These are phyloP conservation scores for Chrysogorgia sp. DNA, from an alignment of 92 coral and sea anemone species.

Conservation along the genomic window DNA sequence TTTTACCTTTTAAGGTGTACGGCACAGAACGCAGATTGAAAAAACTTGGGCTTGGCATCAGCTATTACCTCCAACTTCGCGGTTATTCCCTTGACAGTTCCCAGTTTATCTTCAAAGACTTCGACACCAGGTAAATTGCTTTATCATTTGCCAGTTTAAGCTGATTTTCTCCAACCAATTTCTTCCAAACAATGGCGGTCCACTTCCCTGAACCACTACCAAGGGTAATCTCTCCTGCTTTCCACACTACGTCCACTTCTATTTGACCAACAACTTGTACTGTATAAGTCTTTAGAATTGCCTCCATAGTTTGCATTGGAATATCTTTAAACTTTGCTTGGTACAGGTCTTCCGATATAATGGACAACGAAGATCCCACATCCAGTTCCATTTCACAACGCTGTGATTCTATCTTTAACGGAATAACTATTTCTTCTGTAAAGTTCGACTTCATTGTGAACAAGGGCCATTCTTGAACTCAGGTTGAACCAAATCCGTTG, in stretches of 20 bases:
- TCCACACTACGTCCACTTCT: not conserved
- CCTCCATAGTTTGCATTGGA: too few relatives aligned
- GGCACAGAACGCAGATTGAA: slow-evolving; percentile 46
- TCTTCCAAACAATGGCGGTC: slow-evolving; percentile 61
- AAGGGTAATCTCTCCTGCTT: slow-evolving; percentile 39
- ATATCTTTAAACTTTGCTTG: too few relatives aligned
- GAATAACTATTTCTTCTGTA: too few relatives aligned
- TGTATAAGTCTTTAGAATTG: too few relatives aligned
- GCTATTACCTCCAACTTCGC: slow-evolving; percentile 30
- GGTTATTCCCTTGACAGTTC: slow-evolving; percentile 3
- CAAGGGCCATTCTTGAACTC: too few relatives aligned
- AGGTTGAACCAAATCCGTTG: too few relatives aligned
- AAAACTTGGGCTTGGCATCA: slow-evolving; percentile 5
- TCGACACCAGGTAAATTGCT: not conserved
- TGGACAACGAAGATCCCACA: too few relatives aligned
- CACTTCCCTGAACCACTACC: slow-evolving; percentile 40
- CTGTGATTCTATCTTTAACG: too few relatives aligned
- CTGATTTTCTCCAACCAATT: slow-evolving; percentile 46
- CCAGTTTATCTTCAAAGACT: slow-evolving; percentile 24
- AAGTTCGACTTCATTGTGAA: too few relatives aligned
- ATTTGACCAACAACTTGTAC: too few relatives aligned
- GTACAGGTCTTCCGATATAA: too few relatives aligned
- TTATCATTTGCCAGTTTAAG: slow-evolving; percentile 40
- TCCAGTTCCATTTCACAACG: too few relatives aligned
- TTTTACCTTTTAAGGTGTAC: slow-evolving; percentile 31